Percentiles rank a stretch among this genome's conserved stretches.
Conservation (phyloP, 1,140 invertebrate genomes). For the Asobara japonica region DNA sequence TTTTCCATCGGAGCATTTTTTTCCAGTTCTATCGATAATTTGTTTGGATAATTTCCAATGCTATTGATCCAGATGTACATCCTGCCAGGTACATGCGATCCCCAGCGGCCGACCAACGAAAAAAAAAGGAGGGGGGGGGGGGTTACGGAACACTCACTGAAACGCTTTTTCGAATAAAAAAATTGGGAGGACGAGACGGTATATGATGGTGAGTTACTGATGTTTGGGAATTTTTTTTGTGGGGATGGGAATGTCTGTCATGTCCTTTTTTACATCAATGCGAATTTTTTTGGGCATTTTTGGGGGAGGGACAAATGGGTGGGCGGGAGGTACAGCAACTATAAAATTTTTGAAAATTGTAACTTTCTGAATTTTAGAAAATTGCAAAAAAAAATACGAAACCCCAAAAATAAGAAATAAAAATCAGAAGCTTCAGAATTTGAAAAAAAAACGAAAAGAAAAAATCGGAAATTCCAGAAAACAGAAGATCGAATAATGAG, state of each 20-base stretch:
- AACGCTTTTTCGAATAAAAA: conserved; percentile 8
- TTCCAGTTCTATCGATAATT: conserved; percentile 67
- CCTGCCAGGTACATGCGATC: conserved; percentile 62
- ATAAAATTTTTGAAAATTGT: too few species aligned
- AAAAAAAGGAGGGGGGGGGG: conserved; percentile 45
- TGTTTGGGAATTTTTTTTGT: conserved; percentile 49
- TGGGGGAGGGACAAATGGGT: neutral
- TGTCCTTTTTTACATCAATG: neutral
- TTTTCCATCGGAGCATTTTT: conserved; percentile 35
- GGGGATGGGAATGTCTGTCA: conserved; percentile 43
- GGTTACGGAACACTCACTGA: conserved; percentile 32
- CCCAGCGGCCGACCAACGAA: conserved; percentile 45
- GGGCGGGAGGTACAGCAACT: too few species aligned
- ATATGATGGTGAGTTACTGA: conserved; percentile 64
- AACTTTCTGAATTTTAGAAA: too few species aligned
- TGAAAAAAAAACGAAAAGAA: too few species aligned
- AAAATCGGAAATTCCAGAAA: too few species aligned
- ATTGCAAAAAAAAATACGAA: too few species aligned
- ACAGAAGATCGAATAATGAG: too few species aligned
- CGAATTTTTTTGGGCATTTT: neutral
- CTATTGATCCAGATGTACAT: conserved; percentile 68
- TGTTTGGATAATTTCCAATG: conserved; percentile 69
- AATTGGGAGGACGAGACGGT: conserved; percentile 27
- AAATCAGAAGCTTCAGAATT: too few species aligned
- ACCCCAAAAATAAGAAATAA: too few species aligned